phyloP scores from a whole-genome alignment of 2,888 invertebrate genomes.

The Syrphus vitripennis region DNA sequence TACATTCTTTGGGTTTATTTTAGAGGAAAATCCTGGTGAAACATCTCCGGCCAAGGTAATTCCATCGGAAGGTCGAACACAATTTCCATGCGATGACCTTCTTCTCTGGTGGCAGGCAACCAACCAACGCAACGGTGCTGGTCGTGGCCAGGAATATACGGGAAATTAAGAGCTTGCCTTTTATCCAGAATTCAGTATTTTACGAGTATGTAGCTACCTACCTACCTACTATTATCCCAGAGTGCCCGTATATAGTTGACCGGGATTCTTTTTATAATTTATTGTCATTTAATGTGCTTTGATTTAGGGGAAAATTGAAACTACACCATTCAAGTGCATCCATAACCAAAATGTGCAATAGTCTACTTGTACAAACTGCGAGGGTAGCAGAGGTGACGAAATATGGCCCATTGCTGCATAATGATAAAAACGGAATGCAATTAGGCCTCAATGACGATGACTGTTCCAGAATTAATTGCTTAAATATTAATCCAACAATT shows the following conservation, averaged over 20 bases:
- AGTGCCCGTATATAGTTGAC: not conserved
- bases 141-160: not conserved
- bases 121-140: not conserved
- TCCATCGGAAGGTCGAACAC: conserved; percentile 33
- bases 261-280: conserved; percentile 37
- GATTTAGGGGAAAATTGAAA: conserved; percentile 46
- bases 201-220: not conserved
- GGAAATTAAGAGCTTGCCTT: not conserved
- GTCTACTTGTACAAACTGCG: not conserved
- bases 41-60: conserved; percentile 36
- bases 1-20: not conserved
- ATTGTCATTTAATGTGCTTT: conserved; percentile 48
- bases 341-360: not conserved
- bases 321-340: conserved; percentile 27
- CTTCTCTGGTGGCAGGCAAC: not conserved
- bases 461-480: conserved; percentile 63
- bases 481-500: conserved; percentile 53
- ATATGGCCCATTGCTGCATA: not conserved
- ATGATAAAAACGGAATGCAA: conserved; percentile 45
- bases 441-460: conserved; percentile 38
- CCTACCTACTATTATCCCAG: too few species aligned
- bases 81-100: conserved; percentile 34
- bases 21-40: conserved; percentile 15
- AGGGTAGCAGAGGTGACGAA: conserved; percentile 25
- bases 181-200: not conserved